These are phyloP conservation scores for Lasioglossum malachurum DNA, from an alignment of 2,888 invertebrate species.

Conservation along the genomic window DNA sequence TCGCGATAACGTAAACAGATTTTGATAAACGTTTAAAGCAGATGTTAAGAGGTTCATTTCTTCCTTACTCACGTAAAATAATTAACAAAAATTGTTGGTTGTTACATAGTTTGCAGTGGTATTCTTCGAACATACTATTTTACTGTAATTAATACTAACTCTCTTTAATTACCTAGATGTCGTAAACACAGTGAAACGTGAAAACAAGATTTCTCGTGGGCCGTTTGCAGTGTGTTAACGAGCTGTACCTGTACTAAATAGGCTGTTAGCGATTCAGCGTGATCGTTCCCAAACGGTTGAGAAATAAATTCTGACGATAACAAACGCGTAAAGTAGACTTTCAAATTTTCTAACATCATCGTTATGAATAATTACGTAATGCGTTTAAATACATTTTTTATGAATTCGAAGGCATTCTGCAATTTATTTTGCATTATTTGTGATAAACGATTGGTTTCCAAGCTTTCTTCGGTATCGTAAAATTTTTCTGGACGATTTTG, in stretches of 20 bases:
- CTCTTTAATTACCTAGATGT: not conserved
- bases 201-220: conserved; percentile 1
- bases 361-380: not conserved
- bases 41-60: not conserved
- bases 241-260: not conserved
- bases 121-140: not conserved
- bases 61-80: not conserved
- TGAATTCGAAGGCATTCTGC: no score
- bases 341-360: not conserved
- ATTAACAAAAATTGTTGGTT: not conserved
- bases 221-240: not conserved
- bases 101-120: not conserved
- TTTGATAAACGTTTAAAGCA: not conserved
- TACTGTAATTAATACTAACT: not conserved
- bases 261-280: not conserved
- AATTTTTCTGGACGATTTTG: no score
- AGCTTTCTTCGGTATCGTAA: no score
- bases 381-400: no score
- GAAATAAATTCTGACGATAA: not conserved
- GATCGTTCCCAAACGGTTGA: not conserved
- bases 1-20: not conserved
- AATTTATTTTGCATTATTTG: no score
- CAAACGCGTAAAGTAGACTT: not conserved
- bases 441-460: no score
- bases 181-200: not conserved